Evolutionary conservation across 2,797 vertebrate species (phyloP).

Genomic region (Gallinago solitaria): DNA sequence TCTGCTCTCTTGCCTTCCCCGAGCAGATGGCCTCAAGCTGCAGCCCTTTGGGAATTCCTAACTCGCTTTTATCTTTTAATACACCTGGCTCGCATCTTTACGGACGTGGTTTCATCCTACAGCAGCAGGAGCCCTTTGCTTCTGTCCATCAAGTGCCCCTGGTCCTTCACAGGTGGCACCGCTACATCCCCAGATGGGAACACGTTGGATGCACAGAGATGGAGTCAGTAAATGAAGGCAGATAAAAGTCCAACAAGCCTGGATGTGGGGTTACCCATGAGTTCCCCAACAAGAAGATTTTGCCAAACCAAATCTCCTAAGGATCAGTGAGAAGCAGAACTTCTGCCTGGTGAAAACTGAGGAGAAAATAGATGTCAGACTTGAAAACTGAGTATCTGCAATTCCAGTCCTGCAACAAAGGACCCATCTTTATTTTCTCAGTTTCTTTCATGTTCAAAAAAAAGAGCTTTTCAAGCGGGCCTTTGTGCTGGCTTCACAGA

Average conservation of each 20-base stretch:
- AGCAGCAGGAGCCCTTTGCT: neutral
- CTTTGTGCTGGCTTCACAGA: conserved; percentile 37
- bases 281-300: neutral
- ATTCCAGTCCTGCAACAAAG: conserved; percentile 17
- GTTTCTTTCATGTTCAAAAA: conserved; percentile 39
- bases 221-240: neutral
- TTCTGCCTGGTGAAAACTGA: neutral
- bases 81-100: neutral
- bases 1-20: neutral
- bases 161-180: neutral
- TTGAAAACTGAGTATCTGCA: neutral
- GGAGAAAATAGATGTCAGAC: neutral
- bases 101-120: neutral
- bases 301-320: neutral
- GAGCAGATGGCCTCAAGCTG: neutral
- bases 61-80: neutral
- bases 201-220: neutral
- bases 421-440: conserved; percentile 32
- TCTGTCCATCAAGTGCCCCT: neutral
- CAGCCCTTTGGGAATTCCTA: neutral
- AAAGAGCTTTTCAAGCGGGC: conserved; percentile 11
- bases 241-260: neutral
- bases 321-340: neutral
- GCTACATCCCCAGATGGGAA: neutral
- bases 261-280: neutral